Evolutionary conservation across 2,113 vertebrate genomes (phyloP), one percentile per base, ranked within the genome.

Genomic region (Nansenia antarctica): DNA sequence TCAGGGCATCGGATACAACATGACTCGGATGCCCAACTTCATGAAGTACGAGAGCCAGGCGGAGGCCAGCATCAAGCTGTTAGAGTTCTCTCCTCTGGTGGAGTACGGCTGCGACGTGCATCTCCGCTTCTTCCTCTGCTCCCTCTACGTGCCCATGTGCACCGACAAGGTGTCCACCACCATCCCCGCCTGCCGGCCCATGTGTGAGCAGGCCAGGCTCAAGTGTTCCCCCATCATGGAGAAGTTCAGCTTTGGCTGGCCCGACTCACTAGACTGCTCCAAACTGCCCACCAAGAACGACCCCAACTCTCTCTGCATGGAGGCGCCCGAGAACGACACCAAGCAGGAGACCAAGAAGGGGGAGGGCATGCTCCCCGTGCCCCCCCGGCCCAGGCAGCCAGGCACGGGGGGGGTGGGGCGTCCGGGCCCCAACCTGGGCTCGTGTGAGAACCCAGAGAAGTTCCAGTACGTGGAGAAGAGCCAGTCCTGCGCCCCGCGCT

Each of bases 51-150:
- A 92, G 80, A 93, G 88, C 74, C 95, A 96, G 85, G 86, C 85
- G 9, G 95, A 96, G 67, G 95, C 94, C 3, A 89, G 90, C 22
- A 89, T 92, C 63, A 93, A 95, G 79, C 91, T 96, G 77, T 91
- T 91, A 18, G 95, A 95, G 85, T 96, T 96, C 62, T 90, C 93
- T 1, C 93, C 94, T 7, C 84, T 96, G 53, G 94, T 96, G 87
- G 92, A 93, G 73, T 95, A 95, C 68, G 94, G 95, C 83, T 95
- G 95, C 82, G 93, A 96, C 79, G 82, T 91, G n/a, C 95, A 95
- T 85, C 92, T 96, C 78, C 93, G 94, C 70, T 95, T 96, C 80
- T 95, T 96, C 84, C 93, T 96, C 62, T 95, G 94, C 89, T 96
- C 95, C 2, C 91, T 96, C 39, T 95, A 94, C 18, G 95, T 94